Conservation (phyloP, 2,797 vertebrate genomes). For the Coregonus suidteri region DNA sequence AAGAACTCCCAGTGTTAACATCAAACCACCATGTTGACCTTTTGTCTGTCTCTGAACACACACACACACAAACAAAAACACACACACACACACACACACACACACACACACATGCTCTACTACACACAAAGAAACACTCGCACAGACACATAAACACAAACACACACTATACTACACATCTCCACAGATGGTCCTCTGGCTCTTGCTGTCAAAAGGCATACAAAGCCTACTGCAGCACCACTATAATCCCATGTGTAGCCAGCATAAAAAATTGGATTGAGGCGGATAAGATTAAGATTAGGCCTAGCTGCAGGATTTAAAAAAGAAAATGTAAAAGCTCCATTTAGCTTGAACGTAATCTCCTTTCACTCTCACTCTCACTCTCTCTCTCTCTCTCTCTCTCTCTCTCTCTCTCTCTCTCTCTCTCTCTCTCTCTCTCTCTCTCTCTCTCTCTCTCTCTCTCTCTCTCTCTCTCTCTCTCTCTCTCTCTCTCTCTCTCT, state of each 20-base stretch:
- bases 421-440: slow-evolving; percentile 62
- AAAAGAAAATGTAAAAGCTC: slow-evolving; percentile 87
- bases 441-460: slow-evolving; percentile 74
- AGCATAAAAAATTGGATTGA: slow-evolving; percentile 99
- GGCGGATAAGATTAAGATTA: slow-evolving; percentile 98
- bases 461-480: slow-evolving; percentile 16
- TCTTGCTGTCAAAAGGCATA: slow-evolving; percentile 84
- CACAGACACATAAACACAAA: neutral
- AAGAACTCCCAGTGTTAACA: slow-evolving; percentile 6
- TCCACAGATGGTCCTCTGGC: slow-evolving; percentile 81
- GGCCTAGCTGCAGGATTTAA: slow-evolving; percentile 85
- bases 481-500: slow-evolving; percentile 75
- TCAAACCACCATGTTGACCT: slow-evolving; percentile 34
- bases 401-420: slow-evolving; percentile 60
- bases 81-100: neutral
- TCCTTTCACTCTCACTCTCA: slow-evolving; percentile 79
- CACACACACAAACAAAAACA: neutral
- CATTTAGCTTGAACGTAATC: slow-evolving; percentile 95
- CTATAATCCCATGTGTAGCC: slow-evolving; percentile 94
- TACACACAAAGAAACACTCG: no score
- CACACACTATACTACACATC: slow-evolving; percentile 46
- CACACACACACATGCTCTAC: neutral
- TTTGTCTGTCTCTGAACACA: slow-evolving; percentile 27
- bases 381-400: slow-evolving; percentile 75
- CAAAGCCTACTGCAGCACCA: slow-evolving; percentile 84